These are phyloP conservation scores for Actinia equina DNA, from an alignment of 64 coral and sea anemone species.

Conservation along the genomic window DNA sequence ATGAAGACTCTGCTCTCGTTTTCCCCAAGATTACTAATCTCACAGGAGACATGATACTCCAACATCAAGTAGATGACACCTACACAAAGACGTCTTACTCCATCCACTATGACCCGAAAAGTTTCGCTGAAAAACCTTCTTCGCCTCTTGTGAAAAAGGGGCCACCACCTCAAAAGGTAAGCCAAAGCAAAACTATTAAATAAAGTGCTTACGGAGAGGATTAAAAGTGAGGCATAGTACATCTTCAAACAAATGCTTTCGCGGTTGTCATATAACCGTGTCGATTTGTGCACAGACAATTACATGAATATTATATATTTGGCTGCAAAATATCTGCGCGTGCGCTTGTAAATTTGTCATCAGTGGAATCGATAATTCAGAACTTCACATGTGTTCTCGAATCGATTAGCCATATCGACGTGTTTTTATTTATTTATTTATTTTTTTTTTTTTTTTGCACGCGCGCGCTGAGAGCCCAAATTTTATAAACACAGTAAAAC, in stretches of 20 bases:
- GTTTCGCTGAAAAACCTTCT: constrained; percentile 3
- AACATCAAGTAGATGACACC: constrained; percentile 4
- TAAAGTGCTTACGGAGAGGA: too few relatives aligned
- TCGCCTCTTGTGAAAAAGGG: constrained; percentile 38
- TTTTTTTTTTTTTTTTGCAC: too few relatives aligned
- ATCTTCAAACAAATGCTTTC: too few relatives aligned
- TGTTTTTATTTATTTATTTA: background rate
- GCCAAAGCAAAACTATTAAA: background rate
- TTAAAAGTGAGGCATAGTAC: too few relatives aligned
- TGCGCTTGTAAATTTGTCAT: background rate
- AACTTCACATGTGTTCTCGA: background rate
- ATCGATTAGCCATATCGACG: background rate
- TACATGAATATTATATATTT: background rate
- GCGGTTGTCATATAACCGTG: too few relatives aligned
- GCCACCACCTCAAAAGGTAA: constrained; percentile 61
- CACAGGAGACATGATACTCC: background rate
- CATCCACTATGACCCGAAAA: background rate
- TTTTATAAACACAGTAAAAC: background rate
- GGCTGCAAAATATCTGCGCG: background rate
- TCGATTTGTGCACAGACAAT: too few relatives aligned
- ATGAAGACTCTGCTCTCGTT: constrained; percentile 38
- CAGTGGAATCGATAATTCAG: background rate
- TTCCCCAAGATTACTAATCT: constrained; percentile 20
- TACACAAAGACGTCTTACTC: constrained; percentile 51
- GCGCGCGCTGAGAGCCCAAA: background rate